Percentiles rank a stretch among this genome's conserved stretches.
Conservation (phyloP, 2,888 invertebrate species). For the Oscheius onirici region DNA sequence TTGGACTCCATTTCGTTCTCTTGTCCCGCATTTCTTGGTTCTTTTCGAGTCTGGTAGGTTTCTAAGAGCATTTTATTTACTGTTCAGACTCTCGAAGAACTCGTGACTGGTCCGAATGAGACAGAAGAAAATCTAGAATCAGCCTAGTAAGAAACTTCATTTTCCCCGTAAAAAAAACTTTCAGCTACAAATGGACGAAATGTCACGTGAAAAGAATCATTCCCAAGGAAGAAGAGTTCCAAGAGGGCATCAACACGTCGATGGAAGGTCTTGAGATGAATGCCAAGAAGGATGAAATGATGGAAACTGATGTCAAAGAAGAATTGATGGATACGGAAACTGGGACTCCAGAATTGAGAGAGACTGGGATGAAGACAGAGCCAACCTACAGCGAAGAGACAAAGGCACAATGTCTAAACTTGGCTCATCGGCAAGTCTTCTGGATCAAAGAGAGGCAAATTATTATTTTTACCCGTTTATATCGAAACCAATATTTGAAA, state of each 20-base stretch:
- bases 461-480: not conserved
- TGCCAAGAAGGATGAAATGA: not conserved
- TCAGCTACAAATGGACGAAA: slow-evolving; percentile 22
- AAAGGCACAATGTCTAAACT: not conserved
- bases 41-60: not conserved
- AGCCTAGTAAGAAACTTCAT: not conserved
- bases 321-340: slow-evolving; percentile 4
- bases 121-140: not conserved
- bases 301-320: not conserved
- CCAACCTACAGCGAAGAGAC: slow-evolving; percentile 4
- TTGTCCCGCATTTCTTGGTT: slow-evolving; percentile 17
- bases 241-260: not conserved
- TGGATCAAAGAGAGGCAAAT: slow-evolving; percentile 1
- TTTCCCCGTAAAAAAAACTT: not conserved
- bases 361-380: not conserved
- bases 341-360: not conserved
- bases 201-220: slow-evolving; percentile 7
- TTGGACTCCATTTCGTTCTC: not conserved
- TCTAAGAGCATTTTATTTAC: not conserved
- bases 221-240: slow-evolving; percentile 8
- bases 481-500: not conserved
- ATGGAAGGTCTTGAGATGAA: not conserved
- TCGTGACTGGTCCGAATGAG: not conserved
- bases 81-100: slow-evolving; percentile 15
- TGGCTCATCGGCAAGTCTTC: slow-evolving; percentile 7